These are phyloP conservation scores for Strongylocentrotus purpuratus DNA, from an alignment of 35 echinoderm and acorn worm genomes.

Conservation along the genomic window DNA sequence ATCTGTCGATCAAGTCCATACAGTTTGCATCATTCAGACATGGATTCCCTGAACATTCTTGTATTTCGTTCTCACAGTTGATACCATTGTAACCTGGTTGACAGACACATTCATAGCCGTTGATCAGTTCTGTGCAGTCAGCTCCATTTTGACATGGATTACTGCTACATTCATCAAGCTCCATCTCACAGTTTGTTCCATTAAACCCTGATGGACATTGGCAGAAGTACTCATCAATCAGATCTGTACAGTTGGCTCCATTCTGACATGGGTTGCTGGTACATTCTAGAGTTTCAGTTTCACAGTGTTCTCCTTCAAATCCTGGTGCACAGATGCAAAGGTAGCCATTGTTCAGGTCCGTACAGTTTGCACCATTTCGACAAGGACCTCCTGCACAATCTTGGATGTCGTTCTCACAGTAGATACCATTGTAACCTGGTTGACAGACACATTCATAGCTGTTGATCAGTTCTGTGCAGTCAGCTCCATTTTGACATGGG, in stretches of 20 bases:
- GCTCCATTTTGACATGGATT: slow-evolving; percentile 67
- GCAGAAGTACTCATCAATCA: slow-evolving; percentile 50
- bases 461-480: slow-evolving; percentile 59
- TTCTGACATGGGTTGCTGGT: slow-evolving; percentile 68
- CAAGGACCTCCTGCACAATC: slow-evolving; percentile 72
- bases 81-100: slow-evolving; percentile 9
- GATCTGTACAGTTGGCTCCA: slow-evolving; percentile 64
- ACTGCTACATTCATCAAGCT: slow-evolving; percentile 60
- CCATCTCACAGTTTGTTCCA: slow-evolving; percentile 67
- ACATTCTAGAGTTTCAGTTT: slow-evolving; percentile 63
- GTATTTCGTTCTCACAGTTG: neutral
- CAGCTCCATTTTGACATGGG: slow-evolving; percentile 61
- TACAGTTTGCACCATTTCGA: slow-evolving; percentile 70
- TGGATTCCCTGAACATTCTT: slow-evolving; percentile 44
- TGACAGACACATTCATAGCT: slow-evolving; percentile 61
- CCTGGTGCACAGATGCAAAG: slow-evolving; percentile 55
- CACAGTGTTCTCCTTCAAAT: slow-evolving; percentile 55
- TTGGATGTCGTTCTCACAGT: slow-evolving; percentile 65
- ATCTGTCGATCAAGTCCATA: slow-evolving; percentile 41
- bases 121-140: slow-evolving; percentile 24
- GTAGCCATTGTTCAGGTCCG: slow-evolving; percentile 57
- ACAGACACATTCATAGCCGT: slow-evolving; percentile 57
- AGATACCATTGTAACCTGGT: slow-evolving; percentile 55
- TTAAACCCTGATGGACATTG: slow-evolving; percentile 51
- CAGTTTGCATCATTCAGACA: slow-evolving; percentile 51